Evolutionary conservation across 2,888 invertebrate genomes (phyloP).

Genomic region (Thymelicus acteon): DNA sequence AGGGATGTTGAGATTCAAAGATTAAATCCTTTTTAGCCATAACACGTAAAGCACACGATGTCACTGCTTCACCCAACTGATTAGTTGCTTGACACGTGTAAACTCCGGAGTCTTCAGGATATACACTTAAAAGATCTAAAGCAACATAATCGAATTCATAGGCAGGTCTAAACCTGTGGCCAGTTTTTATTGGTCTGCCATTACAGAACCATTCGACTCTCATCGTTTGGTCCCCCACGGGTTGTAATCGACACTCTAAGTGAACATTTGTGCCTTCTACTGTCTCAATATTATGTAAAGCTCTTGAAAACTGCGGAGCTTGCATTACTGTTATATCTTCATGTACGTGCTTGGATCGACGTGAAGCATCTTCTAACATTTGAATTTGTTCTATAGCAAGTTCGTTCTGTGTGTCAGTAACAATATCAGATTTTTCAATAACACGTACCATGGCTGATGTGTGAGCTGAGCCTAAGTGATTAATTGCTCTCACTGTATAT

Average conservation of each 20-base stretch:
- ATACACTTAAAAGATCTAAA: conserved; percentile 97
- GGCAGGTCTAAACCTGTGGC: conserved; percentile 97
- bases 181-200: conserved; percentile 95
- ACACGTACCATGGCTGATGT: conserved; percentile 96
- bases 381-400: conserved; percentile 96
- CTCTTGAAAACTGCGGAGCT: conserved; percentile 94
- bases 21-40: conserved; percentile 95
- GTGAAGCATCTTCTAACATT: conserved; percentile 92
- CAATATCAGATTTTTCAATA: conserved; percentile 91
- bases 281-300: conserved; percentile 95
- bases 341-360: conserved; percentile 88
- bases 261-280: conserved; percentile 96
- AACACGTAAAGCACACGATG: conserved; percentile 95
- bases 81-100: conserved; percentile 98
- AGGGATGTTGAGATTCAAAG: conserved; percentile 95
- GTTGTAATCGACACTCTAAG: conserved; percentile 95
- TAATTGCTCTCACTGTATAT: conserved; percentile 97
- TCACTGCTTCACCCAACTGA: conserved; percentile 96
- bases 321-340: conserved; percentile 94
- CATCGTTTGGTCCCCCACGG: conserved; percentile 96
- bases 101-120: conserved; percentile 98
- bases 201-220: conserved; percentile 98
- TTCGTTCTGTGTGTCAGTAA: conserved; percentile 96
- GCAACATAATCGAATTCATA: conserved; percentile 99
- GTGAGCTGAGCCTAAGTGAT: conserved; percentile 96